phyloP scores from a whole-genome alignment of 2,797 vertebrate species.

The Danio albolineatus region DNA sequence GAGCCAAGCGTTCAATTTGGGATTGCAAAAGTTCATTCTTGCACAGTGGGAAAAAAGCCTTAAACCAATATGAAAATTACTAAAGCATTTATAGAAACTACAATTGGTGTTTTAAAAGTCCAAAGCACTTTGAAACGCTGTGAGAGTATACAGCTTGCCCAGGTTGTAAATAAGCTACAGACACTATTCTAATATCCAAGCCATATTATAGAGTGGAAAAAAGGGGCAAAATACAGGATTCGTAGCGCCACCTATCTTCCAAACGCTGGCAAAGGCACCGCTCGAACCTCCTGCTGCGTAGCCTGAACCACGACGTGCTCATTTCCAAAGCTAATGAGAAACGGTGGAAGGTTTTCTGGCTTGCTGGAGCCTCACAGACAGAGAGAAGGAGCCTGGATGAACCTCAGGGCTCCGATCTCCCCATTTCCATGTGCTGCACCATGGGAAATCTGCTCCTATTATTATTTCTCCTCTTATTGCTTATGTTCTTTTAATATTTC shows the following conservation, averaged over 20 bases:
- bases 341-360: constrained; percentile 47
- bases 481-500: constrained; percentile 65
- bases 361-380: constrained; percentile 51
- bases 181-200: constrained; percentile 26
- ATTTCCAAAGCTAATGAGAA: constrained; percentile 66
- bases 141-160: constrained; percentile 30
- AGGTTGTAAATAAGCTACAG: constrained; percentile 50
- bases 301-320: constrained; percentile 49
- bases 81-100: constrained; percentile 46
- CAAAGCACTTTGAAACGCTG: constrained; percentile 39
- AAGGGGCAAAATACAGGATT: constrained; percentile 45
- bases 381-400: constrained; percentile 46
- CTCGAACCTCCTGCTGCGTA: constrained; percentile 22
- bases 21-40: constrained; percentile 35
- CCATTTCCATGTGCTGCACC: constrained; percentile 64
- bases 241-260: constrained; percentile 63
- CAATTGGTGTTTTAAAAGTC: constrained; percentile 50
- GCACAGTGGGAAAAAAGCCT: constrained; percentile 25
- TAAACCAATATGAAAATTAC: constrained; percentile 45
- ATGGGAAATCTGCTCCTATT: constrained; percentile 64
- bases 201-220: constrained; percentile 3
- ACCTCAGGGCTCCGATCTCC: constrained; percentile 57
- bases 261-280: not conserved
- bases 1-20: constrained; percentile 28
- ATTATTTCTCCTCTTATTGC: constrained; percentile 66